Base-by-base conservation (phyloP, 2,797 vertebrate genomes). In the Pachyuromys duprasi region DNA sequence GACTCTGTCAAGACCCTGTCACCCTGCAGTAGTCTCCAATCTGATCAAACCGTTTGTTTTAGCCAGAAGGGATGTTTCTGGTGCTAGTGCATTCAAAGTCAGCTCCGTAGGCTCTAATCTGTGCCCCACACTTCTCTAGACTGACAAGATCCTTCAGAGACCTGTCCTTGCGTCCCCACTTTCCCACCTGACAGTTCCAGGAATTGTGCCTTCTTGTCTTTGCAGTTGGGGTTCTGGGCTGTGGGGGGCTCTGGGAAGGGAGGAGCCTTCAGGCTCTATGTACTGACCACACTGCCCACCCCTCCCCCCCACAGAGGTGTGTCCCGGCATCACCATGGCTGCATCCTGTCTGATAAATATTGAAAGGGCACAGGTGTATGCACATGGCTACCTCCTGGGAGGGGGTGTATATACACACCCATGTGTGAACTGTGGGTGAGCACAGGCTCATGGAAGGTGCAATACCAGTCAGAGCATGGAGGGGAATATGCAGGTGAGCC, bases 131-230 rank as follows among this genome's bases (percentile, higher is more conserved):
- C n/a, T 78, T 67, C 39, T 36, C n/a, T 9, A 39, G 26, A 0
- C 17, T 55, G 72, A n/a, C 42, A 74, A 1, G 18, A 42, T 63
- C 26, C 75, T 91, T 75, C 8, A 31, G 70, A 79, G 93, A 69
- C 22, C 86, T 42, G 20, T 24, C 60, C 26, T 57, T 26, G 26
- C 2, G 3, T 13, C 26, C n/a, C n/a, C 28, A 60, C 60, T 57
- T 33, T 5, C 18, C 18, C 55, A 55, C 5, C 80, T 2, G 5
- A 33, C 28, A 31, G 63, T n/a, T 75, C 33, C 20, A 9, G 13
- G 63, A 63, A 74, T 70, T 65, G 65, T 57, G 79, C 24, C 72
- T 99, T 99, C 92, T 99, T 99, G 95, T 99, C 99, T 39, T 98
- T 98, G 97, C 99, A 99, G 96, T 98, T 97, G 92, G 98, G 39